Evolutionary conservation across 2,888 invertebrate species (phyloP), one percentile per base, ranked within the genome.

Genomic region (Coremacera marginata): DNA sequence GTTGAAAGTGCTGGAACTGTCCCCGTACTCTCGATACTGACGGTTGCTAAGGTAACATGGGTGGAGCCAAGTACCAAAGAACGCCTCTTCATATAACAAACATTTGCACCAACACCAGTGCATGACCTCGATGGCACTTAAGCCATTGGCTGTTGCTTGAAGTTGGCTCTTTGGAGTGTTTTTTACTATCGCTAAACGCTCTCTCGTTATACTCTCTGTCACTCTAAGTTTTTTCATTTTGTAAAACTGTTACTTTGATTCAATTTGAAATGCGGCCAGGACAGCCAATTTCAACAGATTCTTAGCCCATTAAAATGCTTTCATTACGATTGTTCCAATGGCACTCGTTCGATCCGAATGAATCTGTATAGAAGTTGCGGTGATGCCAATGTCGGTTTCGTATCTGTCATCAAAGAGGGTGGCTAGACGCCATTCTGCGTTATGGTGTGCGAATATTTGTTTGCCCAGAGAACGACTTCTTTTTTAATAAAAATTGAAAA

Each of bases 1-100:
- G 19, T 34, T 73, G 57, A 25, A 51, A 44, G 19, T 34, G 65
- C 34, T 34, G 4, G 25, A 22, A 60, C 57, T 22, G 57, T 14
- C 57, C 31, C 27, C 27, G 63, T 9, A 31, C 34, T 55, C 31
- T 34, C 76, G 75, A 76, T 72, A 68, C 22, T 27, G 71, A 5
- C 51, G 82, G 86, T 84, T 85, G 84, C 85, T 85, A 83, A 82
- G 85, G 78, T 55, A 63, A 63, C 76, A 74, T 78, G 82, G 85
- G 86, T 82, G 85, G 83, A 82, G 84, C 81, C 79, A 80, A 74
- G 60, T 25, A 11, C 0, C 19, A 37, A 79, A 82, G 70, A 83
- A 84, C 85, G 84, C 85, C 86, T 83, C 81, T 70, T 44, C 57
- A 27, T n/a, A 19, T 31, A 71, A 34, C 52, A 52, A 49, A 67